Evolutionary conservation across 2,797 vertebrate species (phyloP).

Genomic region (Sebastes steindachneri): DNA sequence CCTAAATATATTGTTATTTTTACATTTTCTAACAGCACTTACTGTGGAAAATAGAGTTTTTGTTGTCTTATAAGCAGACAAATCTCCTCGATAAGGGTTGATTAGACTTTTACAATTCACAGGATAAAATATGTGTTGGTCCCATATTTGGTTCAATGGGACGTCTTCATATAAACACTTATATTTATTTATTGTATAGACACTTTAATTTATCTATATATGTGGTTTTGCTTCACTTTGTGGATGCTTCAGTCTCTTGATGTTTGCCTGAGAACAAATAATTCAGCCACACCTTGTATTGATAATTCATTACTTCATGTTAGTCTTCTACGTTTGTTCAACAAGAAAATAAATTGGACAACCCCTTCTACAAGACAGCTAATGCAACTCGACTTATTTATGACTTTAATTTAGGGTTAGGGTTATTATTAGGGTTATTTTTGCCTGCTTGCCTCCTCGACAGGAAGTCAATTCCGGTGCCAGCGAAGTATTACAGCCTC

Average conservation of each 20-base stretch:
- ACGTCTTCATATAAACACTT: not conserved
- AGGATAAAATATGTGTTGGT: not conserved
- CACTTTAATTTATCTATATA: not conserved
- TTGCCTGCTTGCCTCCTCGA: conserved; percentile 4
- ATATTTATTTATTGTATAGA: not conserved
- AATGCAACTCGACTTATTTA: not conserved
- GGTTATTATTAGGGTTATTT: conserved; percentile 23
- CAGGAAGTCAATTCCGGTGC: conserved; percentile 33
- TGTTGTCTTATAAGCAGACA: not conserved
- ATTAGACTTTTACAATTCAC: not conserved
- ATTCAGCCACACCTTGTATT: not conserved
- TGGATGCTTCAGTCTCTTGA: not conserved
- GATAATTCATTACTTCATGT: not conserved
- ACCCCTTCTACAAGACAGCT: not conserved
- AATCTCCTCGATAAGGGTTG: not conserved
- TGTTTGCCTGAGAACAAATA: not conserved
- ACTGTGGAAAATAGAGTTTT: not conserved
- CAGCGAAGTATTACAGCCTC: conserved; percentile 9
- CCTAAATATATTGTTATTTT: not conserved
- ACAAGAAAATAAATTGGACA: not conserved
- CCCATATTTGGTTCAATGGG: not conserved
- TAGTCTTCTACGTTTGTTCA: not conserved
- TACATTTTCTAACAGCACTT: not conserved
- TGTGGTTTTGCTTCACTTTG: not conserved
- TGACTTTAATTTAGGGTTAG: conserved; percentile 18